Evolutionary conservation across 2,888 invertebrate species (phyloP), one percentile per base, ranked within the genome.

Genomic region (Athetis lepigone): DNA sequence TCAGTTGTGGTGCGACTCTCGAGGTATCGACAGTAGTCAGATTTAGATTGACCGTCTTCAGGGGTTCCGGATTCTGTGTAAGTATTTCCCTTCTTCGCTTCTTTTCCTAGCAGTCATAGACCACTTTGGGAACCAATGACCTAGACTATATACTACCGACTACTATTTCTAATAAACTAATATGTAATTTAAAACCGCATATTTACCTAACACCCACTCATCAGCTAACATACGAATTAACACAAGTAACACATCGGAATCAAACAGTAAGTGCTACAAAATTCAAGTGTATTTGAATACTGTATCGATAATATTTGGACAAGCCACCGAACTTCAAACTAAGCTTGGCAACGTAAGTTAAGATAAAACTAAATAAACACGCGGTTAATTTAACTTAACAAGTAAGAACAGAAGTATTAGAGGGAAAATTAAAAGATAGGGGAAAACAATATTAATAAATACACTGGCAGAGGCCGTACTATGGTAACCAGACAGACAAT

Each of bases 241-340:
- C 47, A 57, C 65, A 51, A 43, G 9, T 40, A 21, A 37, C 43
- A 39, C 33, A 49, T 51, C 33, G 7, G 43, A 40, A 42, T 19
- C 52, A 60, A 66, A 74, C 50, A 63, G 29, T 23, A 13, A 4
- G 33, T 33, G 8, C 33, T 33, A 0, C 33, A 25, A 23, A 29
- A 69, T n/a, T n/a, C n/a, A n/a, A 33, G 37, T 21, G 46, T 27
- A 39, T 21, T 42, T 52, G 2, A 62, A 19, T 9, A 51, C 42
- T 69, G 62, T 49, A 42, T 47, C 57, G 23, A 70, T 63, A 64
- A 70, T 72, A 55, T 72, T 72, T 70, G 40, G 54, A 75, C 57
- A 51, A 56, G 62, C 33, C 46, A 55, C 39, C 64, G 46, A 58
- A 75, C 29, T 18, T 33, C 50, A 37, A 29, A 51, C 54, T 75